These are phyloP conservation scores for Coelogynopora nodosa DNA, from an alignment of 2,888 invertebrate genomes.

Conservation along the genomic window DNA sequence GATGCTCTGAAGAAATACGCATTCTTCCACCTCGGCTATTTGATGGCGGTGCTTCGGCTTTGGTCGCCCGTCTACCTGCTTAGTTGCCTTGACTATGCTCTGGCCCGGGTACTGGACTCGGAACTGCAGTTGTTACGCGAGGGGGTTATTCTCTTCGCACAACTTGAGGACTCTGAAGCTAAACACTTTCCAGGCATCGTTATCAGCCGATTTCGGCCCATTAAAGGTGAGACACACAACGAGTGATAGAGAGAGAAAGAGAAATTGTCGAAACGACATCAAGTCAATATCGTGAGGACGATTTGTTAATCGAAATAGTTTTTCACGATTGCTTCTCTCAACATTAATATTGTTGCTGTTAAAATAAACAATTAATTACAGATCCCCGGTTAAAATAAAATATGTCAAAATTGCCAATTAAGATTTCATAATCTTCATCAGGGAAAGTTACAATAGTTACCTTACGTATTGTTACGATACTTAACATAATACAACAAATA, in stretches of 20 bases:
- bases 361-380: too few relatives aligned
- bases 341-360: too few relatives aligned
- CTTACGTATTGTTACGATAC: too few relatives aligned
- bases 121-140: neutral
- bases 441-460: too few relatives aligned
- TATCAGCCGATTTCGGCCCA: neutral
- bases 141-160: neutral
- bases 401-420: too few relatives aligned
- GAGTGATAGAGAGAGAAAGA: neutral
- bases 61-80: constrained; percentile 16
- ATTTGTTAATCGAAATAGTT: too few relatives aligned
- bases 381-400: too few relatives aligned
- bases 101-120: neutral
- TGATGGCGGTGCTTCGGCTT: neutral
- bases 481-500: too few relatives aligned
- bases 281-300: too few relatives aligned
- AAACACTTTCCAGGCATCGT: neutral
- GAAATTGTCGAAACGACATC: too few relatives aligned
- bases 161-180: neutral
- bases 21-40: neutral
- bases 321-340: too few relatives aligned
- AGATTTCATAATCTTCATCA: too few relatives aligned
- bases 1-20: neutral
- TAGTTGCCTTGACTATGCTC: neutral
- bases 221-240: neutral